Percentiles rank a stretch among this genome's conserved stretches.
Evolutionary conservation across 1,140 invertebrate genomes (phyloP).

Genomic region (Araneus ventricosus): DNA sequence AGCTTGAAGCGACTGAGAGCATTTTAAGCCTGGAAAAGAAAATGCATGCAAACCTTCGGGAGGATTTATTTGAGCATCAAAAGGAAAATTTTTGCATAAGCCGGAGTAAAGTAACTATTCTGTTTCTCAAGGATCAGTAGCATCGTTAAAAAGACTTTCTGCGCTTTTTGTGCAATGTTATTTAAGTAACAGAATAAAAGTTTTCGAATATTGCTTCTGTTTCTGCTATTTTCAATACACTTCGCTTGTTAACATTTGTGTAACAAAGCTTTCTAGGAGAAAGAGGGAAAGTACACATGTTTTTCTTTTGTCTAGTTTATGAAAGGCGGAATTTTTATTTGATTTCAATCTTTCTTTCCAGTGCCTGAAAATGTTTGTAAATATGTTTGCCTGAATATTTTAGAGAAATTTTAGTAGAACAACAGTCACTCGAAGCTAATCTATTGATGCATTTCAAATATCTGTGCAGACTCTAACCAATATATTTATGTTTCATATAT

Average conservation of each 20-base stretch:
- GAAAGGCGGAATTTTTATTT: background rate
- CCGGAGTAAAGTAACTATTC: conserved; percentile 14
- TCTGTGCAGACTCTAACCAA: too few species aligned
- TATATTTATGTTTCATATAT: too few species aligned
- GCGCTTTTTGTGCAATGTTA: background rate
- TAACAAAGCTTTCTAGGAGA: background rate
- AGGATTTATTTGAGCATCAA: conserved; percentile 32
- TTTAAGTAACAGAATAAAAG: conserved; percentile 13
- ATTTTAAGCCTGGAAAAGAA: conserved; percentile 12
- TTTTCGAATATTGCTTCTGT: background rate
- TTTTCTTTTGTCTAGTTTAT: background rate
- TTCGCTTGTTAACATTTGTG: background rate
- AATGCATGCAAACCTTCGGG: conserved; percentile 12
- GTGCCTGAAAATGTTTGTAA: background rate
- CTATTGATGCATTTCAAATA: too few species aligned
- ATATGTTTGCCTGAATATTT: too few species aligned
- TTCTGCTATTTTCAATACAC: background rate
- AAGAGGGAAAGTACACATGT: background rate
- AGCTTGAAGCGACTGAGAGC: conserved; percentile 15
- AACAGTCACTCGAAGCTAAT: too few species aligned
- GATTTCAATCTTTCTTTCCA: background rate
- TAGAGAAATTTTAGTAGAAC: too few species aligned
- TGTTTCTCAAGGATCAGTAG: conserved; percentile 35
- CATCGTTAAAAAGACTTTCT: conserved; percentile 22
- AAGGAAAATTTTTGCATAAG: conserved; percentile 36